A percentile compares a stretch with the other conserved stretches of the same genome.
phyloP scores from a whole-genome alignment of 2,797 vertebrate species.

The Anomalospiza imberbis region DNA sequence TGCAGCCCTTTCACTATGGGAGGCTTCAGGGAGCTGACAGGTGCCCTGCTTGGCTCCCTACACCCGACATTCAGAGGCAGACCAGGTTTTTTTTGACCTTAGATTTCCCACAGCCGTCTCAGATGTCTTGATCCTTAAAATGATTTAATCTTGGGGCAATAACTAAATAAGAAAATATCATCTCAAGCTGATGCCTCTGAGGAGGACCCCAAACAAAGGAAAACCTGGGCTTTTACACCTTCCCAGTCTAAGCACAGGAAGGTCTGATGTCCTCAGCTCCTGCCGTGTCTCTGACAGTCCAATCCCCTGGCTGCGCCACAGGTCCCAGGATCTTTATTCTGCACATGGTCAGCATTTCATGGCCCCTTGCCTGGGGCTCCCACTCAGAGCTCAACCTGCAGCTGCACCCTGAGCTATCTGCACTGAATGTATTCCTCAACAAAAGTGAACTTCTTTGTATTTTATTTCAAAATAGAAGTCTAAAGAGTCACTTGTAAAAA shows the following conservation, averaged over 20 bases:
- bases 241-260: background rate
- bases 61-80: background rate
- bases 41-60: background rate
- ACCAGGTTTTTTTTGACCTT: background rate
- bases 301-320: too few relatives aligned
- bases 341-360: too few relatives aligned
- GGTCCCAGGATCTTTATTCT: background rate
- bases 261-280: accelerated
- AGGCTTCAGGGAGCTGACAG: background rate
- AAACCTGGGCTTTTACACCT: background rate
- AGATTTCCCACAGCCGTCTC: background rate
- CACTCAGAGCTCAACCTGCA: too few relatives aligned
- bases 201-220: background rate
- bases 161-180: background rate
- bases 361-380: background rate
- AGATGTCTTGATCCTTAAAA: accelerated
- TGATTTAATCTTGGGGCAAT: background rate
- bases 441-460: background rate
- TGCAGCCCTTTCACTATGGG: background rate
- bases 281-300: accelerated
- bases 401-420: accelerated
- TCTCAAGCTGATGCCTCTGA: background rate
- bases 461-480: background rate
- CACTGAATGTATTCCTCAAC: background rate
- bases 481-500: background rate